Base-by-base conservation (phyloP, 2,888 invertebrate species). In the Balanococcus diminutus region DNA sequence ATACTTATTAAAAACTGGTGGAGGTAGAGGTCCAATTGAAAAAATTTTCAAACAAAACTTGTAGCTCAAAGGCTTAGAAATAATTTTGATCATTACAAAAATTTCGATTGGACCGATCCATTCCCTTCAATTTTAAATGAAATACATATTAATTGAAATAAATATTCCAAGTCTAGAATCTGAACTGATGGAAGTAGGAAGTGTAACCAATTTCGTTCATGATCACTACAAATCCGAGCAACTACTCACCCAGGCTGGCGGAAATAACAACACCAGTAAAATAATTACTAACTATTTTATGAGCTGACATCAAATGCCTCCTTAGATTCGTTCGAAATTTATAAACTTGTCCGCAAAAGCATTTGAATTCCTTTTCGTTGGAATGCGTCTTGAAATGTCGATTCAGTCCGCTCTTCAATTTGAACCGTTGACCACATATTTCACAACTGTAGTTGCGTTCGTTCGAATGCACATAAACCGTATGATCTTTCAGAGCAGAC, bases 381-480 rank as follows among this genome's bases (percentile, higher is more conserved):
- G 89, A 88, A 88, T 92, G 92, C 0, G 90, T 91, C 22, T 89
- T 89, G 42, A 93, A 89, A 89, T 94, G 94, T 79, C 91, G 91
- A 5, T 90, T 90, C 11, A 94, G 90, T 88, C 94, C 94, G 14
- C 90, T 90, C 89, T 92, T 92, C 25, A 86, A 32, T 28, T 86
- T 86, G 31, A 86, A 86, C 11, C 83, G 22, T 36, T 84, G 84
- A 8, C 86, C 86, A 56, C 86, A 86, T 22, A 83, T 81, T 42
- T 86, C 86, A 42, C 86, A 86, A 36, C 86, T 86, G 67, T 81
- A 86, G 67, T 86, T 86, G 6, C 86, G 84, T 31, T 86, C 86
- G 25, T 83, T 84, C 42, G 86, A 84, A 67, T 86, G 86, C 56
- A 86, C 61, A 67, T 81, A 86, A 51, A 67, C 25, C 8, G 56